A percentile compares a stretch with the other conserved stretches of the same genome.
Conservation (phyloP, 1,140 invertebrate species). For the Caenorhabditis remanei region DNA sequence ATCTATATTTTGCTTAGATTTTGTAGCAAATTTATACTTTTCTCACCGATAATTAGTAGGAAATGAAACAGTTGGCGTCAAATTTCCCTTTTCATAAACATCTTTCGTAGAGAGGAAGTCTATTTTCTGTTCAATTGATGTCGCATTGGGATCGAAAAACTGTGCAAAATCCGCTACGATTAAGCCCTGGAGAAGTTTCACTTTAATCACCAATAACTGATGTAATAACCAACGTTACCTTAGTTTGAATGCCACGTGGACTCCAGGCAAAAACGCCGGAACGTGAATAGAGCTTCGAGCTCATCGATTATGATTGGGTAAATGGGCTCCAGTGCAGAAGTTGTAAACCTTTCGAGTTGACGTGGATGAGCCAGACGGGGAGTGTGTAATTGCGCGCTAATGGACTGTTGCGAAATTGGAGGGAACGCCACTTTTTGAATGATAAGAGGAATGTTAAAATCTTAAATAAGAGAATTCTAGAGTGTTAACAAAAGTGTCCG, state of each 20-base stretch:
- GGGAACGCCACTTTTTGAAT: not conserved
- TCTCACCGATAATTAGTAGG: conserved; percentile 31
- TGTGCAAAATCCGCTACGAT: conserved; percentile 50
- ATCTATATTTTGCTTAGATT: not conserved
- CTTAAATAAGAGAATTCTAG: no score
- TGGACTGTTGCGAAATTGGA: not conserved
- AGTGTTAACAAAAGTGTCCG: no score
- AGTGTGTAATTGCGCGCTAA: not conserved
- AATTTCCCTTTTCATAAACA: conserved; percentile 4
- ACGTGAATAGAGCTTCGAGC: conserved; percentile 46
- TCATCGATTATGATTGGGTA: not conserved
- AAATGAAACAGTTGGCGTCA: conserved; percentile 5
- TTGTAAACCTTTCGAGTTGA: not conserved
- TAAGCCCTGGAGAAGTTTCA: conserved; percentile 12
- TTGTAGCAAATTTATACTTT: not conserved
- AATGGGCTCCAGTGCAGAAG: not conserved
- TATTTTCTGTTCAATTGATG: conserved; percentile 3
- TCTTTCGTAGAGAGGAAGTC: conserved; percentile 4
- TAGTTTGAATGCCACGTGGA: conserved; percentile 25
- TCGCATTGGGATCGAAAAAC: conserved; percentile 36
- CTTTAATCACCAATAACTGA: not conserved
- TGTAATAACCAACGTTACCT: not conserved
- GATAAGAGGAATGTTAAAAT: not conserved
- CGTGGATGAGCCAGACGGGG: not conserved
- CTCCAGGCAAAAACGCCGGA: conserved; percentile 46